Base-by-base conservation (phyloP, 2,888 invertebrate genomes). In the Eupithecia subumbrata region DNA sequence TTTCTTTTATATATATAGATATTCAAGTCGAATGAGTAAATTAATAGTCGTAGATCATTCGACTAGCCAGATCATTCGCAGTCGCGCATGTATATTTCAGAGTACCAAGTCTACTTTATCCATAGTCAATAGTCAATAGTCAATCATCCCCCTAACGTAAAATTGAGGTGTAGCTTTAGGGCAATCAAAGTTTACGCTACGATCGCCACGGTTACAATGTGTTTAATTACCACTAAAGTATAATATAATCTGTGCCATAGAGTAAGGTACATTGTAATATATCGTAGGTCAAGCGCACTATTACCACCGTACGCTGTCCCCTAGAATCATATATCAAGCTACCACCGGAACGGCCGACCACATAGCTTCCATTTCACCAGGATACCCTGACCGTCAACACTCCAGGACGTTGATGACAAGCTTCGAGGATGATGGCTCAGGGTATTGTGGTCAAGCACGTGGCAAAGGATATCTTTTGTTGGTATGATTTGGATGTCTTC, bases 341-440 rank as follows among this genome's bases (percentile, higher is more conserved):
- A 86, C 87, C 89, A 92, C 92, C 92, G 92, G 92, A 93, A 93
- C 92, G 92, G 81, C 69, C 85, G 88, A 89, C 88, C 88, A 85
- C 87, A 88, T 86, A 89, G 89, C 86, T 86, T 87, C 84, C 85
- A 85, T 91, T 90, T 90, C 91, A 83, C 91, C 88, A 87, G 11
- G 74, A 11, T 82, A 81, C 67, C 74, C 48, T 82, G 87, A 86
- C 75, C 86, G 76, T 56, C 79, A 71, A 18, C 37, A 43, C 22
- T 73, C 45, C 52, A 52, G 30, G 68, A 72, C 52, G 37, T n/a
- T 52, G 43, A 14, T 70, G 66, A 70, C 66, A 68, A 75, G 76
- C 22, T 81, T 71, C 72, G 43, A 43, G 22, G 48, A 48, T 60
- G 5, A 79, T 9, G 77, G 86, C 76, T 83, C 75, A 43, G 43